Evolutionary conservation across 1,140 invertebrate species (phyloP).

Genomic region (Pachypeltis micranthus): DNA sequence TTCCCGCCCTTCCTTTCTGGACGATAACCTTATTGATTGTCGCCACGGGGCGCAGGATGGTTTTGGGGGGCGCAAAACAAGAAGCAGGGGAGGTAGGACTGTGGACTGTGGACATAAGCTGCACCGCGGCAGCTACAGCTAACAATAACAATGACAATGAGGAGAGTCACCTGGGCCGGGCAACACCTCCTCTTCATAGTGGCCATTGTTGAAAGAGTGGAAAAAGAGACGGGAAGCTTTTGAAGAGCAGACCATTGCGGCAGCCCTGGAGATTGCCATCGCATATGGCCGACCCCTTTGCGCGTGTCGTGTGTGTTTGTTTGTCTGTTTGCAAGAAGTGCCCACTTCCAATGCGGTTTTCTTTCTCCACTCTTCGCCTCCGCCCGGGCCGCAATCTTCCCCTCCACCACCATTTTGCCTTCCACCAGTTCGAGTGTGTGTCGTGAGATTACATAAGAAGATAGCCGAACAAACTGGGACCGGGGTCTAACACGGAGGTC

Average conservation of each 20-base stretch:
- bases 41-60: no score
- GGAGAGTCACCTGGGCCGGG: constrained; percentile 2
- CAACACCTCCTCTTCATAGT: background rate
- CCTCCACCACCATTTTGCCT: no score
- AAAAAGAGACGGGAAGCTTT: background rate
- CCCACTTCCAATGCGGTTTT: no score
- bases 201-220: background rate
- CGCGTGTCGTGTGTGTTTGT: constrained; percentile 8
- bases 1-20: no score
- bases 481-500: constrained; percentile 4
- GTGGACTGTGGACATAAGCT: no score
- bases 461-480: constrained; percentile 5
- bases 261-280: background rate
- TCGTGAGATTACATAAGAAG: constrained; percentile 2
- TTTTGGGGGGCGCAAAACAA: no score
- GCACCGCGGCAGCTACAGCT: no score
- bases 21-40: no score
- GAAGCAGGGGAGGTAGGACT: no score
- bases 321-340: constrained; percentile 3
- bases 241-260: constrained; percentile 7
- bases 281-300: constrained; percentile 4
- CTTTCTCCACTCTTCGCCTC: background rate
- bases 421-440: no score
- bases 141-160: no score
- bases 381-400: no score